Percentiles rank a stretch among this genome's conserved stretches.
phyloP scores from a whole-genome alignment of 2,113 vertebrate species.

The Columba janthina region DNA sequence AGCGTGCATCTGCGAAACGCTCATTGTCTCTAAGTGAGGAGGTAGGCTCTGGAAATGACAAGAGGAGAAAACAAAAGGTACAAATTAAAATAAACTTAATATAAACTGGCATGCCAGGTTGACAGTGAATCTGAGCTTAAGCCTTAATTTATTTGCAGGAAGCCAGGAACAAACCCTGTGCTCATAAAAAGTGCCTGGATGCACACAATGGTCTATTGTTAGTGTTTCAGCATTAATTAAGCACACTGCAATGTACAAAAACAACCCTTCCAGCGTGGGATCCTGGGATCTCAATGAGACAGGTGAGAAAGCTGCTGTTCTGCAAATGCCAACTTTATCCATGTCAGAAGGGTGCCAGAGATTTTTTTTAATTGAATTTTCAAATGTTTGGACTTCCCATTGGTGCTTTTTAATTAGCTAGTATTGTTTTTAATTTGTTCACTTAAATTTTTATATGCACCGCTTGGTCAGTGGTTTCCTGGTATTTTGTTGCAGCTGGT shows the following conservation, averaged over 20 bases:
- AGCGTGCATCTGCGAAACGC: neutral
- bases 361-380: slow-evolving; percentile 58
- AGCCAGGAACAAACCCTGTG: neutral
- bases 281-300: slow-evolving; percentile 1
- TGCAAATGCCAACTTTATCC: slow-evolving; percentile 55
- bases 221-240: slow-evolving; percentile 40
- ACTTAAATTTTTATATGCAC: slow-evolving; percentile 45
- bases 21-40: slow-evolving; percentile 53
- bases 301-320: slow-evolving; percentile 65
- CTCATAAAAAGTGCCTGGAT: slow-evolving; percentile 26
- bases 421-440: slow-evolving; percentile 60
- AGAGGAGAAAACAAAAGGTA: neutral
- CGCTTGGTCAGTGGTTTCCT: slow-evolving; percentile 66
- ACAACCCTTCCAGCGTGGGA: slow-evolving; percentile 43
- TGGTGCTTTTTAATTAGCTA: slow-evolving; percentile 58
- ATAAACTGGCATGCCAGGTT: neutral
- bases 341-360: slow-evolving; percentile 57
- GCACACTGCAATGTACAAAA: slow-evolving; percentile 8
- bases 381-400: slow-evolving; percentile 65
- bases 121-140: slow-evolving; percentile 1
- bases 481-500: slow-evolving; percentile 71
- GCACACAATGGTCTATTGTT: slow-evolving; percentile 60
- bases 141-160: neutral
- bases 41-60: slow-evolving; percentile 70
- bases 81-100: neutral